Base-by-base conservation (phyloP, 2,113 vertebrate species). In the Carettochelys insculpta region DNA sequence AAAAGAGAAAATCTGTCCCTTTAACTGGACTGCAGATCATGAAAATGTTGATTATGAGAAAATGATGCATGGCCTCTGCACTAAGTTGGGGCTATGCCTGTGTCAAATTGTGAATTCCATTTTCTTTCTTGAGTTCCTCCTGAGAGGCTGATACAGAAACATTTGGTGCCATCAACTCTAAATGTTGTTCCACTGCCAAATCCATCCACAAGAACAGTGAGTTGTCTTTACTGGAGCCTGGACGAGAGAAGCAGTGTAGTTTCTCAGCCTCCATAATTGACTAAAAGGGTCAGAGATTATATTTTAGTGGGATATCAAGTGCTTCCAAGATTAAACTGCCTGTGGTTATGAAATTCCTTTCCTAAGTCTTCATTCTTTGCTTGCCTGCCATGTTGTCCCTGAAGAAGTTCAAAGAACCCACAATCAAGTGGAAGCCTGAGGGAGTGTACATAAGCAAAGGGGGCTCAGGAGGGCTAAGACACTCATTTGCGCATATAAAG, bases 331-430 rank as follows among this genome's bases (percentile, higher is more conserved):
- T 4, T 51, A 88, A n/a, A 56, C 7, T 31, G 19, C 16, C 65
- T 77, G 13, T 58, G 90, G 85, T 34, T 38, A 17, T 83, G 43
- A 85, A 92, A 75, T 82, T 54, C 53, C 89, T 77, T 25, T 90
- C 65, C 51, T 61, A 45, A 86, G 80, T 83, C 51, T 83, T 25
- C 41, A 22, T 51, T n/a, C 34, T 20, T 6, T 3, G 27, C 41
- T 86, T 75, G 6, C 34, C 83, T 90, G 38, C 83, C 38, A 84
- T 92, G 4, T 10, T 83, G 13, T 71, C 22, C 82, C 47, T 83
- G 31, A 48, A 0, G 27, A 90, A 38, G 13, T 68, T 71, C 41
- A 79, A 58, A 77, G 24, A 2, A 77, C 48, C 31, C 61, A 73
- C 16, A 27, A 77, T 13, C 89, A 82, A 9, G 20, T 83, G 24